Evolutionary conservation across 2,888 invertebrate genomes (phyloP).

Genomic region (Elysia crispata): DNA sequence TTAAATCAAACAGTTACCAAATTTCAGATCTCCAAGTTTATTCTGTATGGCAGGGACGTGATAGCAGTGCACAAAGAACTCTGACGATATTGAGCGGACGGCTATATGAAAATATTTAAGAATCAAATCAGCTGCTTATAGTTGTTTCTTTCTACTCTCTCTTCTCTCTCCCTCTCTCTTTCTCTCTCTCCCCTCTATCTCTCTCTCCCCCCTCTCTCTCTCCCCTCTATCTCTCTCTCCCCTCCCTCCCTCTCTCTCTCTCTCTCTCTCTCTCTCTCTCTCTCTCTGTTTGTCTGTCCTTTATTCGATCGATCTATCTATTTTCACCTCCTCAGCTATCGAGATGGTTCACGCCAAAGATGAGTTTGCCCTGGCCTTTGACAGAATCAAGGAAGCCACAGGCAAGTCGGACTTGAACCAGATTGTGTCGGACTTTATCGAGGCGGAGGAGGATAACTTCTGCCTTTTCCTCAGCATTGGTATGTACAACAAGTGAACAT

Average conservation of each 20-base stretch:
- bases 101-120: too few relatives aligned
- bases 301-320: too few relatives aligned
- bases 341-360: slow-evolving; percentile 30
- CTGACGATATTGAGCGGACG: too few relatives aligned
- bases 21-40: too few relatives aligned
- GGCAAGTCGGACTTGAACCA: slow-evolving; percentile 71
- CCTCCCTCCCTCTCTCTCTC: slow-evolving; percentile 7
- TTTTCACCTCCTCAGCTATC: too few relatives aligned
- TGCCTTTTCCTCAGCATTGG: slow-evolving; percentile 36
- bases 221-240: slow-evolving; percentile 10
- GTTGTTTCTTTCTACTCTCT: not conserved
- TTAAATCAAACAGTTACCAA: too few relatives aligned
- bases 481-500: not conserved
- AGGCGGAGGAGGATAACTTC: slow-evolving; percentile 89
- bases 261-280: not conserved
- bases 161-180: not conserved
- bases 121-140: not conserved
- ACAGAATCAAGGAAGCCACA: slow-evolving; percentile 82
- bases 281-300: slow-evolving; percentile 1
- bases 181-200: not conserved
- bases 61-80: too few relatives aligned
- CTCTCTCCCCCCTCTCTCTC: too few relatives aligned
- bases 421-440: slow-evolving; percentile 85
- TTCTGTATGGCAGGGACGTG: too few relatives aligned
- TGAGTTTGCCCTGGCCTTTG: slow-evolving; percentile 77